phyloP scores from a whole-genome alignment of 2,797 vertebrate genomes.

The Betta splendens region DNA sequence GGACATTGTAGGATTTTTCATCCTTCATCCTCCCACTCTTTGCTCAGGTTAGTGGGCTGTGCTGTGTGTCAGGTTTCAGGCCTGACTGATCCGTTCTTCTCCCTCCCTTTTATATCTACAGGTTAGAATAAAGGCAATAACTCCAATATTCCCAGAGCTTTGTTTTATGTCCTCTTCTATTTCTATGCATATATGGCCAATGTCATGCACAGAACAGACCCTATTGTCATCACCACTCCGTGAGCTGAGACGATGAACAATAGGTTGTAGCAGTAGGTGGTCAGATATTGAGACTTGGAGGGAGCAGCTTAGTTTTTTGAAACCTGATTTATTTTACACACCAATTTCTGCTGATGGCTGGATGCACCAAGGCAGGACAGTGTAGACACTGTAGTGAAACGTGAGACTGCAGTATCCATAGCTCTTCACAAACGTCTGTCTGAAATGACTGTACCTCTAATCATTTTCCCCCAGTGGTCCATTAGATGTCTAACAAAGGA shows the following conservation, averaged over 20 bases:
- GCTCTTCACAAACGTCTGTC: not conserved
- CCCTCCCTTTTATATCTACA: slow-evolving; percentile 11
- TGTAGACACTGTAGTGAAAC: not conserved
- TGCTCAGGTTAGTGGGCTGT: slow-evolving; percentile 12
- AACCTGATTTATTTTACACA: slow-evolving; percentile 25
- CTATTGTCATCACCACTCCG: slow-evolving; percentile 7
- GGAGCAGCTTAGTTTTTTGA: slow-evolving; percentile 27
- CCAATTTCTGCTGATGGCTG: slow-evolving; percentile 35
- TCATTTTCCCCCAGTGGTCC: not conserved
- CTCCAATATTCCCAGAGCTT: slow-evolving; percentile 8
- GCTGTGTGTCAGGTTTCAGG: slow-evolving; percentile 11
- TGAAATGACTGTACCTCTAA: not conserved
- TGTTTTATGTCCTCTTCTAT: not conserved
- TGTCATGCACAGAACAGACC: slow-evolving; percentile 1
- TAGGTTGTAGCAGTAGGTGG: slow-evolving; percentile 11
- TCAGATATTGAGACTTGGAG: slow-evolving; percentile 9
- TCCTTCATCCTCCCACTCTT: slow-evolving; percentile 6
- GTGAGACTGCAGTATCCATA: not conserved
- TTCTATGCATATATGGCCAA: slow-evolving; percentile 13
- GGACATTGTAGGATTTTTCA: slow-evolving; percentile 9
- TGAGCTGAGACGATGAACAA: slow-evolving; percentile 9
- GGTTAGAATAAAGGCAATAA: slow-evolving; percentile 5
- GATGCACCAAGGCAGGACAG: slow-evolving; percentile 46
- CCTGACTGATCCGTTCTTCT: slow-evolving; percentile 25
- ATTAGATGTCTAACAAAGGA: too few relatives aligned